Evolutionary conservation across 2,113 vertebrate species (phyloP).

Genomic region (Xerus inauris): DNA sequence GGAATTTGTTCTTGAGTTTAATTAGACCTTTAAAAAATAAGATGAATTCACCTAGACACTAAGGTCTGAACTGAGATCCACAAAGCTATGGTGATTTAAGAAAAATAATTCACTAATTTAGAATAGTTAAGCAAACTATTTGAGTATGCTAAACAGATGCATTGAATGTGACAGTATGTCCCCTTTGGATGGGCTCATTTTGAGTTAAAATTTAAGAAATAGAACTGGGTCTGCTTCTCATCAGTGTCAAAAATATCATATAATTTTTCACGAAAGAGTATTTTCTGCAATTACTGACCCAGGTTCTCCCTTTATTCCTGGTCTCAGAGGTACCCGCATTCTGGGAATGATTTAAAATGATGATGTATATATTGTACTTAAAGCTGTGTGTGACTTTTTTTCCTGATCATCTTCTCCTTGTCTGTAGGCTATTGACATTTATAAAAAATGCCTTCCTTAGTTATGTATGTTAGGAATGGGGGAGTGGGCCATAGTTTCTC

Average conservation of each 20-base stretch:
- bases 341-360: slow-evolving; percentile 65
- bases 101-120: slow-evolving; percentile 70
- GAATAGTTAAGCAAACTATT: slow-evolving; percentile 45
- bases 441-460: background rate
- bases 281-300: slow-evolving; percentile 60
- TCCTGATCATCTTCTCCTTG: background rate
- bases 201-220: slow-evolving; percentile 61
- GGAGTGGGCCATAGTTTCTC: background rate
- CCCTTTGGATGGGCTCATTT: slow-evolving; percentile 50
- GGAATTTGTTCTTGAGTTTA: slow-evolving; percentile 33
- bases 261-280: slow-evolving; percentile 65
- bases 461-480: background rate
- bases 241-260: slow-evolving; percentile 69
- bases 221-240: slow-evolving; percentile 67
- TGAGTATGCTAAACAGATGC: slow-evolving; percentile 71
- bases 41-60: slow-evolving; percentile 23
- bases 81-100: slow-evolving; percentile 42
- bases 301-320: background rate
- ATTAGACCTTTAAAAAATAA: slow-evolving; percentile 49
- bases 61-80: slow-evolving; percentile 48
- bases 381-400: background rate
- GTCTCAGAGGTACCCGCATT: slow-evolving; percentile 36
- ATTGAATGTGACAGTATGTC: slow-evolving; percentile 54
- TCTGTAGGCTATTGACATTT: slow-evolving; percentile 18
- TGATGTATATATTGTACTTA: slow-evolving; percentile 23